Conservation (phyloP, 2,888 invertebrate genomes). For the Lasioglossum malachurum region DNA sequence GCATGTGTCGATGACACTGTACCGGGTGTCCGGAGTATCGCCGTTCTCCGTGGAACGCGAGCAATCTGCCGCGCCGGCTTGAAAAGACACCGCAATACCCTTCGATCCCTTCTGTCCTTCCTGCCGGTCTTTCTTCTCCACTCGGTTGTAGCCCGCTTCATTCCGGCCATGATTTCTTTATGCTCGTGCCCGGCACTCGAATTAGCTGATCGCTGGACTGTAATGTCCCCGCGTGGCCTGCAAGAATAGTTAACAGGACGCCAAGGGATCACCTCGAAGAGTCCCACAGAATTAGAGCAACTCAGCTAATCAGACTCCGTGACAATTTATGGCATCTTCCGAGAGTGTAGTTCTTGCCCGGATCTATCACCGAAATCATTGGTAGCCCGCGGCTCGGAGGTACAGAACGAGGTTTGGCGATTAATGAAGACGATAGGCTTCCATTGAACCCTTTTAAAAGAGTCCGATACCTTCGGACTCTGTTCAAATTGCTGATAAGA, state of each 20-base stretch:
- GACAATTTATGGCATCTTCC: not conserved
- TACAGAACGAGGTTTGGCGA: not conserved
- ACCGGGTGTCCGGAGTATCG: constrained; percentile 68
- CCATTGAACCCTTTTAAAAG: not conserved
- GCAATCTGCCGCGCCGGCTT: constrained; percentile 2
- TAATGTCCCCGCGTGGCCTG: not conserved
- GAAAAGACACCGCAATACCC: not conserved
- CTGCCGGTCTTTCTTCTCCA: not conserved
- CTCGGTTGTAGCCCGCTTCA: not conserved
- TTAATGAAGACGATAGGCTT: not conserved
- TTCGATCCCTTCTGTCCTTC: not conserved
- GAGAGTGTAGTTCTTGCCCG: not conserved
- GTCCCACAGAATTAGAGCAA: not conserved
- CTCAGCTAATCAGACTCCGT: not conserved
- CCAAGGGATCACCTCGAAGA: not conserved
- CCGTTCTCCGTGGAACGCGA: not conserved
- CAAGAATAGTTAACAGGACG: not conserved
- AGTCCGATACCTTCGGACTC: not conserved
- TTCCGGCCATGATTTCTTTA: not conserved
- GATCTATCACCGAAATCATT: not conserved
- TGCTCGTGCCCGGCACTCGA: not conserved
- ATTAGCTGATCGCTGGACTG: not conserved
- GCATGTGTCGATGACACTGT: constrained; percentile 78
- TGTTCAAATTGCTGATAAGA: not conserved
- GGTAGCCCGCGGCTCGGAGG: not conserved